phyloP scores from a whole-genome alignment of 2,113 vertebrate species.

The Canis aureus region DNA sequence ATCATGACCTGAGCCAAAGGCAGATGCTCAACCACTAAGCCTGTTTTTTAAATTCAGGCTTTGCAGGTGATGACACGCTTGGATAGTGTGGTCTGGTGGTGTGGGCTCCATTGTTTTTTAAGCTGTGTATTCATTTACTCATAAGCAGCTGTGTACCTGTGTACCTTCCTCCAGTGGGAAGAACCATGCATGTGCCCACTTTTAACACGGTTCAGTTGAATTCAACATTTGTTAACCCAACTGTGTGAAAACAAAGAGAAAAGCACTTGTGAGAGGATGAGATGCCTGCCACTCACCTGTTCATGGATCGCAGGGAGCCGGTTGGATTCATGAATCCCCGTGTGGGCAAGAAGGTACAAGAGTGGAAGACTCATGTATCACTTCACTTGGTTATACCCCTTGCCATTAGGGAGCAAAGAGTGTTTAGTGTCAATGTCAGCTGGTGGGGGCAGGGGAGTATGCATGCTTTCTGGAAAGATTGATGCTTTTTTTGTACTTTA shows the following conservation, averaged over 20 bases:
- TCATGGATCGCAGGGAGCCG: neutral
- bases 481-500: neutral
- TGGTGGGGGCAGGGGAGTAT: neutral
- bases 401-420: neutral
- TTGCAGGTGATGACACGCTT: neutral
- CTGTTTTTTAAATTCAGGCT: neutral
- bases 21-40: no score
- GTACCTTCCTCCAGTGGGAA: neutral
- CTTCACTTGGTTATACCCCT: neutral
- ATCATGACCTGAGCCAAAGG: no score
- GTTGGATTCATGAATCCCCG: neutral
- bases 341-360: neutral
- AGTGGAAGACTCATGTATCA: neutral
- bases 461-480: neutral
- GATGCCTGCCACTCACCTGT: neutral
- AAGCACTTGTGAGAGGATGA: neutral
- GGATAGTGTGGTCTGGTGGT: neutral
- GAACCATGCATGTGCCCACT: neutral
- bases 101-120: neutral
- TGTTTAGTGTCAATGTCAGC: neutral
- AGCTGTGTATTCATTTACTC: neutral
- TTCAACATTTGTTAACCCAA: neutral
- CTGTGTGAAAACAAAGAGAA: neutral
- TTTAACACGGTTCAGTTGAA: neutral
- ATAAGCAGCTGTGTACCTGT: neutral